A percentile compares a stretch with the other conserved stretches of the same genome.
Conservation (phyloP, 2,888 invertebrate genomes). For the Lasioglossum figueresi region DNA sequence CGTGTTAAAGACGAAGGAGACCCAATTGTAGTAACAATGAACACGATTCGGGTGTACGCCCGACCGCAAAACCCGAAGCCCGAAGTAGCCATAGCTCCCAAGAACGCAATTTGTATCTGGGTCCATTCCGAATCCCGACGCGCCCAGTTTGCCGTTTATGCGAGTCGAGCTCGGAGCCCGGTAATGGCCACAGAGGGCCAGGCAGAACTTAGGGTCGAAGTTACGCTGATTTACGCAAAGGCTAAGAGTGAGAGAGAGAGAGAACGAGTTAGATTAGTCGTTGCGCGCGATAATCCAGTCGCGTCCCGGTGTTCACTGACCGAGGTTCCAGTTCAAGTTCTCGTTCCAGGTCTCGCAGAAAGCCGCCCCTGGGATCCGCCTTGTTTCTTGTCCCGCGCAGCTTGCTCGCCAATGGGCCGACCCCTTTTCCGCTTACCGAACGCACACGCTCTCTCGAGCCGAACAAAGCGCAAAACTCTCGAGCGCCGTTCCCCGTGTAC, state of each 20-base stretch:
- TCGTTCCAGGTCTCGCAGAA: conserved; percentile 11
- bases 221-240: neutral
- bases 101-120: neutral
- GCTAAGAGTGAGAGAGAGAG: neutral
- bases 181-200: neutral
- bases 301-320: conserved; percentile 3
- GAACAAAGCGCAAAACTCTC: conserved; percentile 67
- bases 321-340: conserved; percentile 27
- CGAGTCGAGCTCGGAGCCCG: neutral
- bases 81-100: neutral
- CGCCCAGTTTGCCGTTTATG: neutral
- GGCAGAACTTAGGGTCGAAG: neutral
- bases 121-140: neutral
- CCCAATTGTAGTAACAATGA: too few relatives aligned
- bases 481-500: conserved; percentile 21
- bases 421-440: conserved; percentile 71
- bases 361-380: conserved; percentile 43
- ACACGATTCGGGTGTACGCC: neutral
- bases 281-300: neutral
- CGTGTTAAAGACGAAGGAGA: too few relatives aligned
- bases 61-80: neutral
- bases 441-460: conserved; percentile 47
- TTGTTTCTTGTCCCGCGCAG: conserved; percentile 68
- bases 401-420: conserved; percentile 66
- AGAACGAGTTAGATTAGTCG: neutral